Percentiles rank a stretch among this genome's conserved stretches.
Conservation (phyloP, 2,888 invertebrate species). For the Therioaphis trifolii region DNA sequence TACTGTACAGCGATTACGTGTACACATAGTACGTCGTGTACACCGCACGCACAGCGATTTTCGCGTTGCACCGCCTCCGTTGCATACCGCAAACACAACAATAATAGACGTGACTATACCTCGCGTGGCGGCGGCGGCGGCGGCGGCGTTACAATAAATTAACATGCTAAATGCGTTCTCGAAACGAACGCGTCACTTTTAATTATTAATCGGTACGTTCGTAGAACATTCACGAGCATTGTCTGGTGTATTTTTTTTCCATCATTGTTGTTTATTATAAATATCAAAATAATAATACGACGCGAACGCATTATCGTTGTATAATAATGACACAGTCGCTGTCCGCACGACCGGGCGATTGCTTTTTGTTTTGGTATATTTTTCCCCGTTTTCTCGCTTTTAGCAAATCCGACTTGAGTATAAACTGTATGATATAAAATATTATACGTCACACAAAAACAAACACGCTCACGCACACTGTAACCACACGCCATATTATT, state of each 20-base stretch:
- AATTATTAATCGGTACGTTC: conserved; percentile 19
- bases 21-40: not conserved
- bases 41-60: too few species aligned
- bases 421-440: too few species aligned
- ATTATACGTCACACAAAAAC: too few species aligned
- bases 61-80: too few species aligned
- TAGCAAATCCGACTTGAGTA: too few species aligned
- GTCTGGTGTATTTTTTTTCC: not conserved
- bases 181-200: not conserved
- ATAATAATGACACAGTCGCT: too few species aligned
- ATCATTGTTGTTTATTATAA: not conserved
- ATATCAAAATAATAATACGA: not conserved
- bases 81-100: not conserved
- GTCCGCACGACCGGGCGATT: too few species aligned
- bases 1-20: not conserved
- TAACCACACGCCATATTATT: too few species aligned
- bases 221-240: not conserved
- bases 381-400: too few species aligned
- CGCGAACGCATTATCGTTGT: too few species aligned
- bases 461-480: too few species aligned
- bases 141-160: not conserved
- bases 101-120: not conserved
- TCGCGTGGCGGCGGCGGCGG: not conserved
- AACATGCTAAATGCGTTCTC: not conserved
- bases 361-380: too few species aligned